Evolutionary conservation across 2,797 vertebrate genomes (phyloP), one percentile per base, ranked within the genome.

Genomic region (Coregonus sp.): DNA sequence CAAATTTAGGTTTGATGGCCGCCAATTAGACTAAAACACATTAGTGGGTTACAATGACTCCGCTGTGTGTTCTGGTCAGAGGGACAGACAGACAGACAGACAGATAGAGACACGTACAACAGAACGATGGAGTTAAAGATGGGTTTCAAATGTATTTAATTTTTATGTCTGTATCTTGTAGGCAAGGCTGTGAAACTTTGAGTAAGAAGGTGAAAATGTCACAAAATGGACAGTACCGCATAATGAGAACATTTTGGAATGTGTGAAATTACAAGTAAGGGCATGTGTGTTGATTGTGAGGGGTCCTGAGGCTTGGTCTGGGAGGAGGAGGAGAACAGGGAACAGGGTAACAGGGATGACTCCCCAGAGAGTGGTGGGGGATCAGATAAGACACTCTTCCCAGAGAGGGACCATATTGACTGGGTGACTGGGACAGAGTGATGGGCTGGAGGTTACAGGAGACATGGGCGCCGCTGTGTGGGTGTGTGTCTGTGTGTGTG

Each of bases 1-100:
- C 91, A 95, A 95, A 94, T 95, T 94, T 95, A 92, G 76, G 80
- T 75, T 15, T 61, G 76, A 84, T 80, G 92, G 78, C 78, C 14
- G 14, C 75, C 78, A 78, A 88, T 87, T 85, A 84, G 68, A 73
- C 76, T 68, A 72, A 70, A 68, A 75, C 69, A 37, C 56, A 73
- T 72, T 29, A 78, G 78, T 63, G 78, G 71, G 79, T 84, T 70
- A 81, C 81, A 78, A 76, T 78, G 82, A 86, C 79, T 35, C 50
- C 33, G 1, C 37, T 70, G 15, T 20, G 37, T 5, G 35, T 31
- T 66, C 15, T 66, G 63, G 63, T 15, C 63, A 66, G 11, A 47
- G 2, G n/a, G 37, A 40, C 37, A 7, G 37, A 6, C 37, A 7
- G 37, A 40, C 37, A 6, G 37, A 37, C 37, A 1, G 37, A 35